phyloP scores from a whole-genome alignment of 2,888 invertebrate genomes.

The Neoitamus cyanurus region DNA sequence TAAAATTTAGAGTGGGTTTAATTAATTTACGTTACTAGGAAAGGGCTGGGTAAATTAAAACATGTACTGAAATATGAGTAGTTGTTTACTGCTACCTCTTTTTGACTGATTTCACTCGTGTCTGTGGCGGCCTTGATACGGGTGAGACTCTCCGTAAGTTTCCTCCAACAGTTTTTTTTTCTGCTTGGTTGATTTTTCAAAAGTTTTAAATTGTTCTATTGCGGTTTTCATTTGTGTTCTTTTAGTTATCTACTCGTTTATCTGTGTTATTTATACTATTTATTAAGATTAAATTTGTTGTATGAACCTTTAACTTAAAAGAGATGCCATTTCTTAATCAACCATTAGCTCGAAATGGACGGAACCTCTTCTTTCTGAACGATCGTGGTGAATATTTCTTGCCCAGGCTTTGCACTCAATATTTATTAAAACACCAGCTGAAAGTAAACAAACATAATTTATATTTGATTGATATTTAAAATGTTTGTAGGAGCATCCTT shows the following conservation, averaged over 20 bases:
- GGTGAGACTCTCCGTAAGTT: neutral
- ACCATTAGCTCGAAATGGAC: slow-evolving; percentile 96
- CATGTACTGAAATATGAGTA: slow-evolving; percentile 41
- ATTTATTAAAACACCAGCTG: slow-evolving; percentile 89
- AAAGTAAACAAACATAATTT: slow-evolving; percentile 3
- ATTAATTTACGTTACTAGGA: slow-evolving; percentile 38
- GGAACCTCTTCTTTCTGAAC: slow-evolving; percentile 88
- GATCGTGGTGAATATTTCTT: slow-evolving; percentile 87
- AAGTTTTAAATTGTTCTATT: slow-evolving; percentile 11
- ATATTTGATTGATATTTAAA: neutral
- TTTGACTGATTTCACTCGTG: neutral
- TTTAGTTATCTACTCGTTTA: slow-evolving; percentile 23
- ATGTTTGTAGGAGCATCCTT: neutral
- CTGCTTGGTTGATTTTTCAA: slow-evolving; percentile 50
- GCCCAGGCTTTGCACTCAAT: slow-evolving; percentile 96
- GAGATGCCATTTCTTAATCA: slow-evolving; percentile 72
- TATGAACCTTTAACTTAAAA: slow-evolving; percentile 48
- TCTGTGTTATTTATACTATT: slow-evolving; percentile 40
- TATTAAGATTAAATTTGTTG: slow-evolving; percentile 47
- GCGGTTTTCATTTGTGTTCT: slow-evolving; percentile 30
- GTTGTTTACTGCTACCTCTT: slow-evolving; percentile 46
- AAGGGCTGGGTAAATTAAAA: slow-evolving; percentile 41
- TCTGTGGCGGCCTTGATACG: slow-evolving; percentile 23
- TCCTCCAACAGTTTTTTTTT: slow-evolving; percentile 48
- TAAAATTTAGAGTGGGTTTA: slow-evolving; percentile 42